phyloP scores from a whole-genome alignment of 1,140 invertebrate genomes.

The Drosophila ercepeae region DNA sequence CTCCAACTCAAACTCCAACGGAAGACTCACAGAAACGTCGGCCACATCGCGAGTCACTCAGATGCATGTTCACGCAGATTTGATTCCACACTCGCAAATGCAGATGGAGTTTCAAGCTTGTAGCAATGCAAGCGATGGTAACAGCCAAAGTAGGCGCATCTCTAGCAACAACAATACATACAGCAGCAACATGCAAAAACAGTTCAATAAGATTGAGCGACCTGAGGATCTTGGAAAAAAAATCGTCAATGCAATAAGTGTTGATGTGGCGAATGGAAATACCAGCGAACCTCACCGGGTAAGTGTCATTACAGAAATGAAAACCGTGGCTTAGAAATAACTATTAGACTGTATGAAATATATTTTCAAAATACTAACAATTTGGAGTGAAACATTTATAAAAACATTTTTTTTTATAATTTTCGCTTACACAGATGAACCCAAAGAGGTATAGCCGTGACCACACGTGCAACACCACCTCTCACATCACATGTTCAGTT shows the following conservation, averaged over 20 bases:
- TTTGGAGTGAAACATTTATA: neutral
- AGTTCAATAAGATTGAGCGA: conserved; percentile 43
- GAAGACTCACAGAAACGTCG: conserved; percentile 69
- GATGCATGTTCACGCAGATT: conserved; percentile 32
- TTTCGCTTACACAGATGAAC: conserved; percentile 17
- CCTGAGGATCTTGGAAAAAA: conserved; percentile 30
- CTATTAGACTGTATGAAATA: neutral
- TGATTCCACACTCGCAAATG: conserved; percentile 46
- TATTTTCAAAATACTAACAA: no score
- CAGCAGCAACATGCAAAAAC: conserved; percentile 47
- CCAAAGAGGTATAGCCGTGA: conserved; percentile 66
- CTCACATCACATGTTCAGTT: conserved; percentile 44
- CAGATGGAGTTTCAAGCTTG: conserved; percentile 74
- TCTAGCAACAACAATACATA: conserved; percentile 79
- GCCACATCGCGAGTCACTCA: conserved; percentile 70
- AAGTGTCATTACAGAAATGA: conserved; percentile 17
- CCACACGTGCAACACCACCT: conserved; percentile 74
- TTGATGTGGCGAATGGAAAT: conserved; percentile 71
- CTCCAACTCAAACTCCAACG: conserved; percentile 70
- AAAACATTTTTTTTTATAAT: neutral
- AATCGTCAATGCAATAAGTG: conserved; percentile 58
- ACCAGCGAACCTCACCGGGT: conserved; percentile 53
- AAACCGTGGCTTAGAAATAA: neutral
- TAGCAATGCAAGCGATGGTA: conserved; percentile 50
- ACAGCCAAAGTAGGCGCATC: conserved; percentile 52